Evolutionary conservation across 2,797 vertebrate species (phyloP).

Genomic region (Rhadinocentrus ornatus): DNA sequence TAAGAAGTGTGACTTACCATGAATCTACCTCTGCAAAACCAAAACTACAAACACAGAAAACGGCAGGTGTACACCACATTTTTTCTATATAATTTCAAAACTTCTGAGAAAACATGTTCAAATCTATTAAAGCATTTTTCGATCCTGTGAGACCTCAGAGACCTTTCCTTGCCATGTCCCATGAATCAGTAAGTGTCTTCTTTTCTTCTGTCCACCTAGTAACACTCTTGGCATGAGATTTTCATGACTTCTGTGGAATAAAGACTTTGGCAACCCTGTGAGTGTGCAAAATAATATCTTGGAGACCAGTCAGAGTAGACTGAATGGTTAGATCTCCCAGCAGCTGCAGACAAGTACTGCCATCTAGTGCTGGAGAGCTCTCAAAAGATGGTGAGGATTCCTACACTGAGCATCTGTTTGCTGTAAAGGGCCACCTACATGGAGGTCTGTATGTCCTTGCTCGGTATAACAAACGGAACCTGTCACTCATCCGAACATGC

Average conservation of each 20-base stretch:
- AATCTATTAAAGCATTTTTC: slow-evolving; percentile 18
- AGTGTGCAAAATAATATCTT: slow-evolving; percentile 40
- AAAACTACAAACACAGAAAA: background rate
- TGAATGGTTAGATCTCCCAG: slow-evolving; percentile 22
- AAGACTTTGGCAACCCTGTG: slow-evolving; percentile 25
- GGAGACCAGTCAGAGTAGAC: slow-evolving; percentile 28
- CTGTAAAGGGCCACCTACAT: slow-evolving; percentile 65
- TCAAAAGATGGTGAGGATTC: background rate
- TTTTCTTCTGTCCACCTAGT: slow-evolving; percentile 33
- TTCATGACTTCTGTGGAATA: slow-evolving; percentile 28
- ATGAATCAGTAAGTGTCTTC: slow-evolving; percentile 22
- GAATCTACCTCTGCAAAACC: background rate
- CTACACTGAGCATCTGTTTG: slow-evolving; percentile 62
- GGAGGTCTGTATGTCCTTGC: slow-evolving; percentile 41
- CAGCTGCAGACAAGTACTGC: slow-evolving; percentile 60
- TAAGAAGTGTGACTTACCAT: background rate
- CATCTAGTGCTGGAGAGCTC: slow-evolving; percentile 72
- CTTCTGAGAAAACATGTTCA: slow-evolving; percentile 4
- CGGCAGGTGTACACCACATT: background rate
- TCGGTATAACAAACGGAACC: slow-evolving; percentile 35
- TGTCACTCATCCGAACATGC: slow-evolving; percentile 41
- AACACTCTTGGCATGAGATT: slow-evolving; percentile 34
- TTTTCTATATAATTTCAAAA: background rate
- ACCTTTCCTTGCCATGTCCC: slow-evolving; percentile 22
- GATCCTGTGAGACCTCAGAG: slow-evolving; percentile 15